These are phyloP conservation scores for Herminia tarsipennalis DNA, from an alignment of 2,888 invertebrate genomes.

Conservation along the genomic window DNA sequence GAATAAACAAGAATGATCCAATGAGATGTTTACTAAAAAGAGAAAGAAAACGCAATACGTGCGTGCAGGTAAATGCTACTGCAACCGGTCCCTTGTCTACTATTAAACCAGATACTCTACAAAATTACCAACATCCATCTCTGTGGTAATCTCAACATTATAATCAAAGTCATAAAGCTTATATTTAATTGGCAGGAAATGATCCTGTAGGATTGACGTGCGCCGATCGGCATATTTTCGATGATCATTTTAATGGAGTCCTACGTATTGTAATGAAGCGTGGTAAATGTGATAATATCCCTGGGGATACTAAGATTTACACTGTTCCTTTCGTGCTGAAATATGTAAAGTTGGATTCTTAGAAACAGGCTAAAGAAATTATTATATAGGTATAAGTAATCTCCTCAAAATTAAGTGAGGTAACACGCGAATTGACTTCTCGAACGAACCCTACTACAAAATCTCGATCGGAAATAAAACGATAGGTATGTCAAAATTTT, in stretches of 20 bases:
- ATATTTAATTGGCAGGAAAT: constrained; percentile 2
- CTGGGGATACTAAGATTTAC: constrained; percentile 15
- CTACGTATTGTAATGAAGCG: constrained; percentile 52
- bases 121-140: constrained; percentile 54
- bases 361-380: constrained; percentile 14
- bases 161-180: constrained; percentile 4
- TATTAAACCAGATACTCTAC: constrained; percentile 70
- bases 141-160: constrained; percentile 10
- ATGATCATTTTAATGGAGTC: constrained; percentile 57
- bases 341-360: constrained; percentile 20
- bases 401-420: background rate
- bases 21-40: constrained; percentile 43
- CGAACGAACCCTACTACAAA: too few relatives aligned
- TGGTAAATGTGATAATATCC: constrained; percentile 22
- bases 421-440: too few relatives aligned
- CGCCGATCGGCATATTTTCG: constrained; percentile 44
- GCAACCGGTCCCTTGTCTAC: constrained; percentile 61
- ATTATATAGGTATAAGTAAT: background rate
- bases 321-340: constrained; percentile 10
- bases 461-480: too few relatives aligned
- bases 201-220: constrained; percentile 50
- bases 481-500: too few relatives aligned
- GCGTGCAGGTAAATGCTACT: constrained; percentile 74
- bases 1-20: constrained; percentile 47
- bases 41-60: constrained; percentile 34